A percentile compares a stretch with the other conserved stretches of the same genome.
Evolutionary conservation across 2,113 vertebrate species (phyloP).

Genomic region (Stegostoma tigrinum): DNA sequence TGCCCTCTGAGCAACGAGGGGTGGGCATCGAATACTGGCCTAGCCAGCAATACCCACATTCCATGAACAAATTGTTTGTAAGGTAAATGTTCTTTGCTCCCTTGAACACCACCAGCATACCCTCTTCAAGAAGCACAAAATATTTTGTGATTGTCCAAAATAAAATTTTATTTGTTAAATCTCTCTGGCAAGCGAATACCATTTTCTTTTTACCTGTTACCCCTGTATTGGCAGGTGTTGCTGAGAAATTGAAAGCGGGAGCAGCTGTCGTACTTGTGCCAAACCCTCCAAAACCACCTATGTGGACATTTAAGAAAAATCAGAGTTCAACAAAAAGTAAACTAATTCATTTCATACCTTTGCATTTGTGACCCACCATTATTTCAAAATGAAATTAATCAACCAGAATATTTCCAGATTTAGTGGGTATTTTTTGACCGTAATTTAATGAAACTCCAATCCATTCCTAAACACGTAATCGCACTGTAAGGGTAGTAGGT

Average conservation of each 20-base stretch:
- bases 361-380: constrained; percentile 30
- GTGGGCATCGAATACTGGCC: too few relatives aligned
- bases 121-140: not conserved
- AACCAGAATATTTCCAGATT: not conserved
- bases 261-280: constrained; percentile 73
- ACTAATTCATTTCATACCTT: not conserved
- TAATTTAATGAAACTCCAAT: not conserved
- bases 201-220: constrained; percentile 31
- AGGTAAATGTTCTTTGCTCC: not conserved
- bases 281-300: constrained; percentile 86
- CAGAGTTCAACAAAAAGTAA: constrained; percentile 30
- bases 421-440: not conserved
- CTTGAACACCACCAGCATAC: not conserved
- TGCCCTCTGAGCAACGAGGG: too few relatives aligned
- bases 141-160: not conserved
- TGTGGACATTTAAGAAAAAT: constrained; percentile 35
- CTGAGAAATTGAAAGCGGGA: constrained; percentile 78
- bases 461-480: not conserved
- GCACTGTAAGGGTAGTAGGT: not conserved
- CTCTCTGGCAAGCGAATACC: not conserved
- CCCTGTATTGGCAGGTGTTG: constrained; percentile 73
- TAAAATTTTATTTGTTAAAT: not conserved
- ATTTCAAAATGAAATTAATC: not conserved
- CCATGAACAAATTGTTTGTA: too few relatives aligned
- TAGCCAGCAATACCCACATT: too few relatives aligned